Conservation (phyloP, 2,113 vertebrate species). For the Eulemur rufifrons region DNA sequence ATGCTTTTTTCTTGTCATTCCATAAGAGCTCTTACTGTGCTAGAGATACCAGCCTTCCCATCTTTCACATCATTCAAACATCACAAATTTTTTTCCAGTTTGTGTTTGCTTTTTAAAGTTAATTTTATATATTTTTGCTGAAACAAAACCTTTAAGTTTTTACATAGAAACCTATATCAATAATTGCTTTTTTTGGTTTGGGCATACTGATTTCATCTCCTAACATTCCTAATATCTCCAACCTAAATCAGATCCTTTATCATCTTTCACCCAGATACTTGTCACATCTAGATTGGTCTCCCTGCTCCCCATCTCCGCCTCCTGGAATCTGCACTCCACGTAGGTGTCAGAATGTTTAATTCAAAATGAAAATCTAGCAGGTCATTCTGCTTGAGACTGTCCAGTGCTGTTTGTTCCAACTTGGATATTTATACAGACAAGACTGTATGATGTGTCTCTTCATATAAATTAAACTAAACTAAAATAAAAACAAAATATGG, state of each 20-base stretch:
- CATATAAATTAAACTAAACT: background rate
- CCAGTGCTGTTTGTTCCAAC: background rate
- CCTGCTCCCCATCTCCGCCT: background rate
- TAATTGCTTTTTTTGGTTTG: background rate
- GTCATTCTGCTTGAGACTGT: background rate
- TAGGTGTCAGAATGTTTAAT: background rate
- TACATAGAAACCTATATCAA: background rate
- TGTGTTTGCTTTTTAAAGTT: background rate
- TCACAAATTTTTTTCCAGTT: background rate
- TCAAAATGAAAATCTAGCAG: background rate
- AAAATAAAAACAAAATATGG: background rate
- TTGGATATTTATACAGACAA: background rate
- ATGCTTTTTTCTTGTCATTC: background rate
- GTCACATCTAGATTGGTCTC: background rate
- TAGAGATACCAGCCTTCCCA: background rate
- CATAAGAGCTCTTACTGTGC: background rate
- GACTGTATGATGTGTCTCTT: background rate
- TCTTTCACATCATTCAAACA: background rate
- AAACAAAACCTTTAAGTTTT: background rate
- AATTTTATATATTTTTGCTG: background rate
- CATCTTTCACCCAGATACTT: background rate
- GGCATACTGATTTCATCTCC: background rate
- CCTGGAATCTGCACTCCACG: background rate
- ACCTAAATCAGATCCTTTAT: background rate
- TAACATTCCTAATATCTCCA: background rate